These are phyloP conservation scores for Phaetusa simplex DNA, from an alignment of 2,113 vertebrate genomes.

Conservation along the genomic window DNA sequence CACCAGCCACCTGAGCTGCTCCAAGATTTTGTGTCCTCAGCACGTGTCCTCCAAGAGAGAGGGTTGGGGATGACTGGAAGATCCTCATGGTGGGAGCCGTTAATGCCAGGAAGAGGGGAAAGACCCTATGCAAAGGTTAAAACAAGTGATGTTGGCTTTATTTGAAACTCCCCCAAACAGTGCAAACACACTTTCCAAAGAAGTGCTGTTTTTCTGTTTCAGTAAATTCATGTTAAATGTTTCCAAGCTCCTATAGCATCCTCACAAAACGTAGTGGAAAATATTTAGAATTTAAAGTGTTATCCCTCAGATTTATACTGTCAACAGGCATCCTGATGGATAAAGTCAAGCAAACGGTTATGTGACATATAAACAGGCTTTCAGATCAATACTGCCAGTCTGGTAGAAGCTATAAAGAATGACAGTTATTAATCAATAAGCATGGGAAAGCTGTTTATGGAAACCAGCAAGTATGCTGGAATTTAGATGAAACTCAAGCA, in stretches of 20 bases:
- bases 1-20: not conserved
- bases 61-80: not conserved
- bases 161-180: not conserved
- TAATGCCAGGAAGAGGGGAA: not conserved
- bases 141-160: not conserved
- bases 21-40: not conserved
- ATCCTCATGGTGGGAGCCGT: not conserved
- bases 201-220: not conserved
- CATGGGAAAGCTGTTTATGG: not conserved
- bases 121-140: not conserved
- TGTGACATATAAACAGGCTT: not conserved
- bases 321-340: not conserved
- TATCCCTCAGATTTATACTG: not conserved
- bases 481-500: not conserved
- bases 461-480: not conserved
- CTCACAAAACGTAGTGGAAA: not conserved
- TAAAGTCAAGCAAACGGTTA: not conserved
- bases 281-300: not conserved
- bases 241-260: not conserved
- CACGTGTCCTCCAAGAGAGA: accelerated
- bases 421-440: not conserved
- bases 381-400: not conserved
- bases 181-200: not conserved
- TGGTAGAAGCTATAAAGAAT: not conserved
- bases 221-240: not conserved